Percentiles rank a stretch among this genome's conserved stretches.
These are phyloP conservation scores for Loris lydekkerianus DNA, from an alignment of 2,797 vertebrate genomes.

Conservation along the genomic window DNA sequence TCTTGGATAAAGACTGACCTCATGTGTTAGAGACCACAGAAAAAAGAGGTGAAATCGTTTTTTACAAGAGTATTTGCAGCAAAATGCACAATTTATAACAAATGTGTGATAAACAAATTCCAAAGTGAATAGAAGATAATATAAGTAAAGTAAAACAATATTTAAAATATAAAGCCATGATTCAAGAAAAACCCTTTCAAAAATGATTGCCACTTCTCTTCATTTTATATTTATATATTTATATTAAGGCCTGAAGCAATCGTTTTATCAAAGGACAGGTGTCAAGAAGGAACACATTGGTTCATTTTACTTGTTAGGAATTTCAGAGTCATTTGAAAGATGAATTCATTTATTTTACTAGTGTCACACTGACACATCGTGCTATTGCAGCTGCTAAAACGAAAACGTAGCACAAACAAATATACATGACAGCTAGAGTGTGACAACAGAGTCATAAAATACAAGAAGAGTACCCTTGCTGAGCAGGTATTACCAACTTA, in stretches of 20 bases:
- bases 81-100: slow-evolving; percentile 42
- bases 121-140: neutral
- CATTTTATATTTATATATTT: slow-evolving; percentile 47
- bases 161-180: neutral
- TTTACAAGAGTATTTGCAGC: neutral
- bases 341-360: slow-evolving; percentile 47
- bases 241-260: slow-evolving; percentile 29
- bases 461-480: neutral
- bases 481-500: neutral
- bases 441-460: neutral
- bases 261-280: slow-evolving; percentile 34
- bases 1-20: slow-evolving; percentile 70
- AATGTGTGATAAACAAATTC: slow-evolving; percentile 38
- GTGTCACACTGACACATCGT: neutral
- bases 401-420: slow-evolving; percentile 46
- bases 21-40: slow-evolving; percentile 48
- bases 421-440: neutral
- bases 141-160: slow-evolving; percentile 41
- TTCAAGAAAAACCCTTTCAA: neutral
- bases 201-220: neutral
- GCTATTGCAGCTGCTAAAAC: slow-evolving; percentile 2
- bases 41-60: neutral
- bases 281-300: slow-evolving; percentile 37
- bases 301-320: slow-evolving; percentile 47
- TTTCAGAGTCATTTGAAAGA: slow-evolving; percentile 62